These are phyloP conservation scores for Cynopterus brachyotis DNA, from an alignment of 2,113 vertebrate genomes.

Conservation along the genomic window DNA sequence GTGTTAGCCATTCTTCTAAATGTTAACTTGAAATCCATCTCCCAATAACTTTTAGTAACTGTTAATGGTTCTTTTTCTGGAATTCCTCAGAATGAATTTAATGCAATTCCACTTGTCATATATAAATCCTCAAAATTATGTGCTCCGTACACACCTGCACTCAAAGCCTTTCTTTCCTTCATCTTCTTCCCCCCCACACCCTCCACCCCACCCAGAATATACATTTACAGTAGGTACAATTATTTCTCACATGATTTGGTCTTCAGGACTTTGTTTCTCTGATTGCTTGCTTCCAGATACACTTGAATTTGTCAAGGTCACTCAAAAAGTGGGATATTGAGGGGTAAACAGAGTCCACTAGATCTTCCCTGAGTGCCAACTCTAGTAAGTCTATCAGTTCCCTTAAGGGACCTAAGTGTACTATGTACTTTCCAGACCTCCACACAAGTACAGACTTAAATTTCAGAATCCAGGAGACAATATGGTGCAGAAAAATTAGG, in stretches of 20 bases:
- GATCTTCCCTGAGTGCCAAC: not conserved
- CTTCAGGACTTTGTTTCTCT: not conserved
- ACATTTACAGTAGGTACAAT: not conserved
- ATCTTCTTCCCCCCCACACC: not conserved
- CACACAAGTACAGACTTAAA: not conserved
- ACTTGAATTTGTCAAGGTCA: not conserved
- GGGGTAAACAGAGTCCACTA: not conserved
- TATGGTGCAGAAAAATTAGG: not conserved
- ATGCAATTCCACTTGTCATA: not conserved
- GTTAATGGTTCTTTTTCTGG: not conserved
- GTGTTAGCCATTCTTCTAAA: not conserved
- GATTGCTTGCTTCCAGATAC: not conserved
- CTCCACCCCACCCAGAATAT: not conserved
- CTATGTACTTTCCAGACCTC: not conserved
- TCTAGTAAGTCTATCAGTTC: not conserved
- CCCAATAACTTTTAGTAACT: not conserved
- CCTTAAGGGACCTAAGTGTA: not conserved
- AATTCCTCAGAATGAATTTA: not conserved
- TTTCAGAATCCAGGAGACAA: slow-evolving; percentile 8
- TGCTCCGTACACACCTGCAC: not conserved
- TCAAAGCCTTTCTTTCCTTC: not conserved
- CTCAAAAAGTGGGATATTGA: not conserved
- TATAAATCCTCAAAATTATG: not conserved
- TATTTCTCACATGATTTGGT: not conserved
- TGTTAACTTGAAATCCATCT: not conserved